Base-by-base conservation (phyloP, 2,797 vertebrate genomes). In the Spea hammondii region DNA sequence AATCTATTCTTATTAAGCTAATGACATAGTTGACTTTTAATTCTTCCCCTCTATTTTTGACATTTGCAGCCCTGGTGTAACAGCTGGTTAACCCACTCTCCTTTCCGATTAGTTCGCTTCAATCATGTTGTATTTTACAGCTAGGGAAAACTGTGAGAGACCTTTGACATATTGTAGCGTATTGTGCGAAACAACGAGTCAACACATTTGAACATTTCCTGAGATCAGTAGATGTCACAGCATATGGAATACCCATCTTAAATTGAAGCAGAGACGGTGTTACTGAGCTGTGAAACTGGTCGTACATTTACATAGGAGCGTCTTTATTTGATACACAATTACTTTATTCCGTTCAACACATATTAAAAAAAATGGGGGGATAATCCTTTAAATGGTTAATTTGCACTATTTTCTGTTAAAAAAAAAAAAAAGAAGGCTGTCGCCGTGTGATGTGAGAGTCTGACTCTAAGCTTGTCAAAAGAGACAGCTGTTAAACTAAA, bases 401-500 rank as follows among this genome's bases (percentile, higher is more conserved):
- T 88, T 91, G 77, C 83, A 83, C 85, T 84, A 86, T 74, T 86
- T 86, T 91, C 83, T 88, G 83, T 86, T 89, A 82, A 87, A 88
- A 86, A 87, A 32, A 88, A 86, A 87, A n/a, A 90, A 88, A 88
- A 83, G 81, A 85, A 88, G 91, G 90, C 88, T 91, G 89, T 91
- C 91, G 90, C 88, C 89, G 88, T 90, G 89, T 91, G 88, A 90
- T 91, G 92, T 90, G 77, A 87, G 88, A 91, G 85, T 87, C 88
- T 91, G 91, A 91, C 90, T 92, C 86, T 87, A 91, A 91, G 88
- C 89, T 88, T 93, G 91, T 93, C 91, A 92, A 91, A 92, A 91
- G 87, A 92, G 92, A 91, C 90, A 92, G 90, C 89, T 93, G 91
- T 93, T 92, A 90, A 90, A 88, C 88, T 93, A 91, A 93, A 91